These are phyloP conservation scores for Limanda limanda DNA, from an alignment of 2,113 vertebrate species.

Conservation along the genomic window DNA sequence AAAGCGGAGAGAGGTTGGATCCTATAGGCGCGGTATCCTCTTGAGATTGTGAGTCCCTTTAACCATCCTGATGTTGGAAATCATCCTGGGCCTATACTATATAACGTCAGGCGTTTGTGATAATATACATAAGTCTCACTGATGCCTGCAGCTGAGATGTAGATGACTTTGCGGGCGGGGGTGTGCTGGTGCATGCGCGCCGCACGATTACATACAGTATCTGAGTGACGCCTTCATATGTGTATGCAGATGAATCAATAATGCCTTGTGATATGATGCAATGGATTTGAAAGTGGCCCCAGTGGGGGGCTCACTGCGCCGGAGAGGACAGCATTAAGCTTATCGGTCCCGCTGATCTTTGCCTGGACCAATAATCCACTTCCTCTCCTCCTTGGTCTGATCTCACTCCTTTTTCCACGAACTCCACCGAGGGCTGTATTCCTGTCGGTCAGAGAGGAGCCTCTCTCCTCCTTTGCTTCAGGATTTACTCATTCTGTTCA, in stretches of 20 bases:
- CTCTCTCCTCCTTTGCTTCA: neutral
- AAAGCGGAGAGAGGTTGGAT: neutral
- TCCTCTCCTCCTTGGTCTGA: conserved; percentile 46
- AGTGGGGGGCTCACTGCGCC: conserved; percentile 20
- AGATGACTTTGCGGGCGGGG: neutral
- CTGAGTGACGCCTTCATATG: conserved; percentile 9
- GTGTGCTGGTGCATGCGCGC: neutral
- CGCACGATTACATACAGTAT: conserved; percentile 3
- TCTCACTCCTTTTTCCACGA: conserved; percentile 22
- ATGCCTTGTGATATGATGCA: conserved; percentile 27
- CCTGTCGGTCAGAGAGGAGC: conserved; percentile 29
- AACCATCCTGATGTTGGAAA: conserved; percentile 13
- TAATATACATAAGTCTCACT: conserved; percentile 1
- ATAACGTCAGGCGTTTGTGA: conserved; percentile 15
- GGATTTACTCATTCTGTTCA: neutral
- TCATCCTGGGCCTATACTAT: neutral
- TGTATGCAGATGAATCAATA: conserved; percentile 55
- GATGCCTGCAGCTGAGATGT: neutral
- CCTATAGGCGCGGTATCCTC: conserved; percentile 3
- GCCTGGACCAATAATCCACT: conserved; percentile 57
- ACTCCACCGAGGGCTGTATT: neutral
- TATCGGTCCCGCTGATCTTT: conserved; percentile 58
- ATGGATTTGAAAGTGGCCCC: conserved; percentile 38
- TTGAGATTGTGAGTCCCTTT: conserved; percentile 9
- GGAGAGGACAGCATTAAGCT: conserved; percentile 47